Conservation (phyloP, 2,797 vertebrate species). For the Labroides dimidiatus region DNA sequence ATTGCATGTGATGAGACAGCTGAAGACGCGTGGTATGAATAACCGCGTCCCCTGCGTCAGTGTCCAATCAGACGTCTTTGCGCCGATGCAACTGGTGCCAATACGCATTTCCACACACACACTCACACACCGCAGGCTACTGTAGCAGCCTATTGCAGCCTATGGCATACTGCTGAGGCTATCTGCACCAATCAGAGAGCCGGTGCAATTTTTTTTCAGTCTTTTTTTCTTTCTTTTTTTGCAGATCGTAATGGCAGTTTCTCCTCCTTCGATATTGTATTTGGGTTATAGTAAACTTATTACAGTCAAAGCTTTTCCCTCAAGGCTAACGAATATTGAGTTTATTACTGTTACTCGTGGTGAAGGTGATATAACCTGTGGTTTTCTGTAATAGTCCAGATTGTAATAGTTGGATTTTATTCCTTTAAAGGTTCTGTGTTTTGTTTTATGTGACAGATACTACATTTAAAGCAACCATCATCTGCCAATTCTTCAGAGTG, state of each 20-base stretch:
- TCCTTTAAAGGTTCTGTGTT: too few species aligned
- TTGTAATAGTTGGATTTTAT: not conserved
- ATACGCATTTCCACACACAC: constrained; percentile 36
- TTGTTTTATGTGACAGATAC: too few species aligned
- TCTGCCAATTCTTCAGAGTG: too few species aligned
- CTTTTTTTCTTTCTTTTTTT: constrained; percentile 16
- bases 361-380: not conserved
- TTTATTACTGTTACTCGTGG: not conserved
- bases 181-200: constrained; percentile 71
- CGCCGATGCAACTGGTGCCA: constrained; percentile 73
- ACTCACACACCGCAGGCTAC: constrained; percentile 57
- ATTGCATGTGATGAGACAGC: constrained; percentile 37
- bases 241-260: constrained; percentile 12
- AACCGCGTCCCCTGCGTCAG: constrained; percentile 36
- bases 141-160: constrained; percentile 70
- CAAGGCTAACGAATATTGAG: not conserved
- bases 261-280: not conserved
- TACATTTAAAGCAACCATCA: too few species aligned
- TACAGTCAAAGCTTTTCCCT: not conserved
- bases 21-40: constrained; percentile 32
- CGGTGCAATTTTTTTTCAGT: constrained; percentile 34
- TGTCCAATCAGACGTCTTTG: constrained; percentile 73
- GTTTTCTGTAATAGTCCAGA: not conserved
- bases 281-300: not conserved
- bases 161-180: constrained; percentile 57